Base-by-base conservation (phyloP, 2,113 vertebrate species). In the Coreoperca whiteheadi region DNA sequence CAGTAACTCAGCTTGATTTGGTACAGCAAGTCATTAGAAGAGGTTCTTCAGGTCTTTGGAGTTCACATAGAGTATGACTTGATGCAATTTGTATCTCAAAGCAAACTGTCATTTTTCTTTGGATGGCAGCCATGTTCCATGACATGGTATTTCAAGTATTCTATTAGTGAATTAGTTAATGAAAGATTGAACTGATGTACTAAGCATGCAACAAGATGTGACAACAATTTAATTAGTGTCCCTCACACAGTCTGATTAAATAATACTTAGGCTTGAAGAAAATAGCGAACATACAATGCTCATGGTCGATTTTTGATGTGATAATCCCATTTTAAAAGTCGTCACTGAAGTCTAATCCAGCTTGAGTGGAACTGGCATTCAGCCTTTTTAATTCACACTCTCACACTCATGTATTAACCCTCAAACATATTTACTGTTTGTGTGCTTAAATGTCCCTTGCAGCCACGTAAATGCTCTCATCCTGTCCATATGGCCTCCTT, bases 301-400 rank as follows among this genome's bases (percentile, higher is more conserved):
- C 37, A n/a, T 0, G 12, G 39, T 56, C 37, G 61, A 72, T 89
- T 80, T 88, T 73, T 87, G 12, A 82, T 64, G 18, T 71, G 66
- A 73, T 89, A 87, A 91, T 88, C 75, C 66, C 37, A 8, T 72
- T 7, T 77, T 80, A 69, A 79, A 63, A 73, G 50, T 68, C 46
- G 30, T 77, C 78, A 20, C 43, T 64, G 28, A 15, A 59, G 30
- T 74, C 79, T 80, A 88, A 91, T 86, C 82, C 71, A 39, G 16
- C 60, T 21, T 54, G 63, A 82, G 66, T 54, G 8, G 43, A 83
- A 41, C 53, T 74, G 25, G 60, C 54, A 32, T 79, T 79, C 28
- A 71, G 23, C 28, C 14, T 23, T 46, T 72, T 83, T 74, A 75
- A 81, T 67, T 75, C 0, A 1, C 43, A 41, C 39, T 61, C 11